Evolutionary conservation across 1,140 invertebrate genomes (phyloP).

Genomic region (Meloidogyne exigua): DNA sequence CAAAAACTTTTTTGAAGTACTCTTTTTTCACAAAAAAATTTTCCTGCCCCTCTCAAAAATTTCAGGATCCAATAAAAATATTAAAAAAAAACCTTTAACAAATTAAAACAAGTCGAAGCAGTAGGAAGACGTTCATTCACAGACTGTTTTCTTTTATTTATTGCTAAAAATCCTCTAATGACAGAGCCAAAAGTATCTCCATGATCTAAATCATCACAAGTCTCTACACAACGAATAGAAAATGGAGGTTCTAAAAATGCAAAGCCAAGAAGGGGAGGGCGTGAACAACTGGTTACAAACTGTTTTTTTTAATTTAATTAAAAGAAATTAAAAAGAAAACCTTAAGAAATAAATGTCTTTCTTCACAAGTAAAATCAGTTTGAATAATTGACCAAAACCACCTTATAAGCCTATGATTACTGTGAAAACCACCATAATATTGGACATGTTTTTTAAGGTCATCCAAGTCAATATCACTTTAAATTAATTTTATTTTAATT

Average conservation of each 20-base stretch:
- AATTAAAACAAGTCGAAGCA: constrained; percentile 97
- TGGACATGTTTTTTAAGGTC: constrained; percentile 52
- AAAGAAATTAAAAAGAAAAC: constrained; percentile 47
- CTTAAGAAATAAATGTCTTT: constrained; percentile 88
- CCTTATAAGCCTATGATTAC: constrained; percentile 90
- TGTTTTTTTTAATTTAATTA: constrained; percentile 63
- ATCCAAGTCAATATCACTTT: constrained; percentile 55
- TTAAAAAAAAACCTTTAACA: constrained; percentile 71
- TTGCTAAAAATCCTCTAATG: constrained; percentile 94
- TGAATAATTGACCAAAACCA: constrained; percentile 99
- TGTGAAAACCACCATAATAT: constrained; percentile 98
- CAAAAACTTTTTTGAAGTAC: no score
- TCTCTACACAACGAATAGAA: constrained; percentile 97
- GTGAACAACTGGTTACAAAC: constrained; percentile 98
- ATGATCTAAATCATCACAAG: constrained; percentile 94
- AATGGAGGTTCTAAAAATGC: constrained; percentile 95
- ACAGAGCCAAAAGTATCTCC: constrained; percentile 93
- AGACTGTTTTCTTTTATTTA: constrained; percentile 76
- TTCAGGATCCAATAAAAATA: no score
- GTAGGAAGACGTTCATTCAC: constrained; percentile 86
- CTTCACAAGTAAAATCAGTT: constrained; percentile 87
- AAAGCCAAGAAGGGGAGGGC: constrained; percentile 93
- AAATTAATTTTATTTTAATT: constrained; percentile 17
- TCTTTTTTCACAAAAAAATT: no score
- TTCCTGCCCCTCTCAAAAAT: no score